Percentiles rank a stretch among this genome's conserved stretches.
These are phyloP conservation scores for Euclidia mi DNA, from an alignment of 2,888 invertebrate species.

Conservation along the genomic window DNA sequence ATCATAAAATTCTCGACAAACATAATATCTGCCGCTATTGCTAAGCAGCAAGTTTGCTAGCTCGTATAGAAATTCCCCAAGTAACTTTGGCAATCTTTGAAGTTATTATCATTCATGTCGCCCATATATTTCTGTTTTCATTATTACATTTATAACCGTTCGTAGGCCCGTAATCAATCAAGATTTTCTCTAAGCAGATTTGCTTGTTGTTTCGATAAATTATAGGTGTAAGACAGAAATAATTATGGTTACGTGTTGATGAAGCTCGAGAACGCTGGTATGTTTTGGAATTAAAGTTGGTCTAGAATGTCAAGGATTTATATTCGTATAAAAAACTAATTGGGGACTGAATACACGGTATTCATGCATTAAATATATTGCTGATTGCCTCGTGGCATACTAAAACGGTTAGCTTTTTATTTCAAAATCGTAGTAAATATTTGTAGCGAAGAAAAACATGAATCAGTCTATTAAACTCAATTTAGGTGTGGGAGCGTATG, in stretches of 20 bases:
- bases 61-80: slow-evolving; percentile 52
- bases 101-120: slow-evolving; percentile 49
- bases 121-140: slow-evolving; percentile 36
- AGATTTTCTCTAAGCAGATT: not conserved
- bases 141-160: slow-evolving; percentile 34
- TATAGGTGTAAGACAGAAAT: slow-evolving; percentile 3
- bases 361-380: too few relatives aligned
- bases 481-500: too few relatives aligned
- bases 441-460: too few relatives aligned
- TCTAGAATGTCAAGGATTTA: too few relatives aligned
- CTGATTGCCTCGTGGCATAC: too few relatives aligned
- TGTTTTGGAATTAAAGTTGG: too few relatives aligned
- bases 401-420: too few relatives aligned
- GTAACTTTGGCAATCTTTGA: slow-evolving; percentile 54
- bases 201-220: not conserved
- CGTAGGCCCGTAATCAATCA: not conserved
- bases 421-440: too few relatives aligned
- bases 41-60: slow-evolving; percentile 47
- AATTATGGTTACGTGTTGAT: not conserved
- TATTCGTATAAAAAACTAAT: too few relatives aligned
- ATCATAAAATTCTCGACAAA: slow-evolving; percentile 51
- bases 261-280: not conserved
- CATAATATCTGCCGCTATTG: slow-evolving; percentile 38
- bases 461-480: too few relatives aligned
- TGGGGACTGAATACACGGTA: too few relatives aligned